phyloP scores from a whole-genome alignment of 2,113 vertebrate species.

The Rhinoderma darwinii region DNA sequence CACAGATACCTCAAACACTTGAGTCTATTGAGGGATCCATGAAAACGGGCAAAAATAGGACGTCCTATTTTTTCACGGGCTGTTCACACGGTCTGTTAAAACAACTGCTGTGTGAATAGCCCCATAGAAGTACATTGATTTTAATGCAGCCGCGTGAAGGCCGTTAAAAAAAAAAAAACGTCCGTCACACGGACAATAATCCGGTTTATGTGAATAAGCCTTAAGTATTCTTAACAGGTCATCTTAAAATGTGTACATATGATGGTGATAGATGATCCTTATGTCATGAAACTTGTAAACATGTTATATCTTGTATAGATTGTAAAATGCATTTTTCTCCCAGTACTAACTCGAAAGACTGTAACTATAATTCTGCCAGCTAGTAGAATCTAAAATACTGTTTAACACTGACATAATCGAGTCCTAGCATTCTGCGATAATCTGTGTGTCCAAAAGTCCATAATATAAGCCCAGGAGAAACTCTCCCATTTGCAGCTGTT shows the following conservation, averaged over 20 bases:
- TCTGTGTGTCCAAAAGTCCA: background rate
- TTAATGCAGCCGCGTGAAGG: too few species aligned
- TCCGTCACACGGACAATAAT: too few species aligned
- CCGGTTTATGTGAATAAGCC: too few species aligned
- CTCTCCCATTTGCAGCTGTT: background rate
- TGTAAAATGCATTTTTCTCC: background rate
- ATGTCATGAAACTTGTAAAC: background rate
- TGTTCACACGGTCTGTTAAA: too few species aligned
- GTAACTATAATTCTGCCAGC: background rate
- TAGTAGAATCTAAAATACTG: background rate
- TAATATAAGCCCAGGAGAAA: background rate
- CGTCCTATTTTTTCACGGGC: too few species aligned
- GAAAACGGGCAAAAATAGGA: too few species aligned
- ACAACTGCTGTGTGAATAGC: too few species aligned
- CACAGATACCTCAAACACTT: too few species aligned
- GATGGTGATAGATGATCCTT: background rate
- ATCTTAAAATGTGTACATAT: background rate
- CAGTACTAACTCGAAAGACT: slow-evolving; percentile 2
- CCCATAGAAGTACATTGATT: too few species aligned
- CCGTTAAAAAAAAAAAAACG: too few species aligned
- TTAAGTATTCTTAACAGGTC: background rate
- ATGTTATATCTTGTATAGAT: background rate
- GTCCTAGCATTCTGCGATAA: background rate
- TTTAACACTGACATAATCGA: too few species aligned
- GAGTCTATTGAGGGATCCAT: too few species aligned